Percentiles rank a stretch among this genome's conserved stretches.
Conservation (phyloP, 2,113 vertebrate genomes). For the Jacana jacana region DNA sequence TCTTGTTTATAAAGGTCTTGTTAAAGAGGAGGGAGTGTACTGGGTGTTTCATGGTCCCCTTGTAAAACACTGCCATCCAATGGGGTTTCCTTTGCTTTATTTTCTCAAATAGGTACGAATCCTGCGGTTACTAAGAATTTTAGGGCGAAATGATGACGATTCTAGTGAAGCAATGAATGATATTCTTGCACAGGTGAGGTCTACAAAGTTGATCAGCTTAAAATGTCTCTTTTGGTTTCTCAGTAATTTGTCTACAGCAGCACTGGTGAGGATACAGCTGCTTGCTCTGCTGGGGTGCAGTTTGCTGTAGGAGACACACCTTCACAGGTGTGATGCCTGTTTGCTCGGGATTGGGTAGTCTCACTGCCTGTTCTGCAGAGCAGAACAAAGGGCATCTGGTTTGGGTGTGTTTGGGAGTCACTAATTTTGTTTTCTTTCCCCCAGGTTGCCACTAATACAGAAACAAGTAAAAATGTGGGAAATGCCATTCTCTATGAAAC, state of each 20-base stretch:
- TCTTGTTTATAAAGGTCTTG: background rate
- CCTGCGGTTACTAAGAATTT: constrained; percentile 95
- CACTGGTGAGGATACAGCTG: background rate
- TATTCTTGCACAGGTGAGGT: constrained; percentile 95
- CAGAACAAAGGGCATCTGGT: background rate
- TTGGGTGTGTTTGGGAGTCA: background rate
- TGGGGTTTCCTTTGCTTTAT: constrained; percentile 8
- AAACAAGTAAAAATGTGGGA: constrained; percentile 99
- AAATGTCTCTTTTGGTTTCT: background rate
- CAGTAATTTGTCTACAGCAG: background rate
- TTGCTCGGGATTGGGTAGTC: background rate
- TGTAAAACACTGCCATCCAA: background rate
- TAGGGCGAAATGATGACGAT: constrained; percentile 96
- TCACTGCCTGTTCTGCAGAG: background rate
- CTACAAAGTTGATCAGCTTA: background rate
- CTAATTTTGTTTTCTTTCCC: constrained; percentile 44
- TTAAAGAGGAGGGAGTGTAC: background rate
- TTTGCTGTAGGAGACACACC: background rate
- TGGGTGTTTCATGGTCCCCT: background rate
- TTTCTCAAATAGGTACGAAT: constrained; percentile 88
- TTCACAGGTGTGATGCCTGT: background rate
- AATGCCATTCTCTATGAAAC: constrained; percentile 99
- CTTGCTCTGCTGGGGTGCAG: background rate
- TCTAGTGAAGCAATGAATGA: constrained; percentile 99
- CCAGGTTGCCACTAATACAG: constrained; percentile 98